Evolutionary conservation across 2,113 vertebrate species (phyloP).

Genomic region (Delphinapterus leucas): DNA sequence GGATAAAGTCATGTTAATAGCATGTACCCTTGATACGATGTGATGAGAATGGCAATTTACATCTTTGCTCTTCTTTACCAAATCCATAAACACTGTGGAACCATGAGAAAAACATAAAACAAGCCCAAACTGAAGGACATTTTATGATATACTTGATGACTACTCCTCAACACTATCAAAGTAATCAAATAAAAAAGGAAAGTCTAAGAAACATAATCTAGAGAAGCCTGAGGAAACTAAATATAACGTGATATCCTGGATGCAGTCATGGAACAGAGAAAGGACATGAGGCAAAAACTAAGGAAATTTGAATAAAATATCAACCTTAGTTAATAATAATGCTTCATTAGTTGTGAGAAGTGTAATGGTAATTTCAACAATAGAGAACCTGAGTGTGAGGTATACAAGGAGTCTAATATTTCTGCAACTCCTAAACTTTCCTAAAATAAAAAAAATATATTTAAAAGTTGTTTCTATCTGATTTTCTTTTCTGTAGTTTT

Average conservation of each 20-base stretch:
- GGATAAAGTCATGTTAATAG: not conserved
- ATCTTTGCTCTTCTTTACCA: not conserved
- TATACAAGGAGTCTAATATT: not conserved
- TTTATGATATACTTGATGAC: not conserved
- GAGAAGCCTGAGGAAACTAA: not conserved
- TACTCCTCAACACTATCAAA: not conserved
- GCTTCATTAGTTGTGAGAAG: not conserved
- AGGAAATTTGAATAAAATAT: not conserved
- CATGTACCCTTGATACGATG: not conserved
- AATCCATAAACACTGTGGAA: not conserved
- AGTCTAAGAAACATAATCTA: not conserved
- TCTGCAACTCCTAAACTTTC: not conserved
- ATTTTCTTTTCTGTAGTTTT: not conserved
- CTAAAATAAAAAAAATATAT: not conserved
- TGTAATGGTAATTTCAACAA: not conserved
- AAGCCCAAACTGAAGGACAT: not conserved
- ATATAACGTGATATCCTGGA: not conserved
- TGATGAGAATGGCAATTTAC: not conserved
- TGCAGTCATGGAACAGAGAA: not conserved
- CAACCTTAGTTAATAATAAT: not conserved
- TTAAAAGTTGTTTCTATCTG: not conserved
- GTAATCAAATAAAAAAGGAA: not conserved
- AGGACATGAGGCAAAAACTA: not conserved
- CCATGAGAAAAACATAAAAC: not conserved
- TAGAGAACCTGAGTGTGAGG: not conserved